A percentile compares a stretch with the other conserved stretches of the same genome.
These are phyloP conservation scores for Ptilodon capucinus DNA, from an alignment of 2,888 invertebrate genomes.

Conservation along the genomic window DNA sequence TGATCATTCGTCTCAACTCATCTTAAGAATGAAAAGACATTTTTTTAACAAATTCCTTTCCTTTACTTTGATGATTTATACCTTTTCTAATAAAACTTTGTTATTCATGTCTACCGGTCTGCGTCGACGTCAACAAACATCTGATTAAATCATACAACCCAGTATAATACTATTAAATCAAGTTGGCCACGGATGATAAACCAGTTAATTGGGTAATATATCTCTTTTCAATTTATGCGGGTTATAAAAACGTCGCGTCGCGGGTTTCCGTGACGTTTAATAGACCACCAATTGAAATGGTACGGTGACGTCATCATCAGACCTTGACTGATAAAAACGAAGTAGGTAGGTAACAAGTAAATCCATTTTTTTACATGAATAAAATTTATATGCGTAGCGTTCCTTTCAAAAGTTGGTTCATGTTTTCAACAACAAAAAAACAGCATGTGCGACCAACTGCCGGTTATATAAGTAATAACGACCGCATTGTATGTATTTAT, in stretches of 20 bases:
- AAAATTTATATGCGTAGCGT: background rate
- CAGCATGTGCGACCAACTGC: background rate
- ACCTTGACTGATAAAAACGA: background rate
- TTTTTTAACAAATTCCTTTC: no score
- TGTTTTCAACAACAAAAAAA: background rate
- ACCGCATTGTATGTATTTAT: background rate
- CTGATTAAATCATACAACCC: slow-evolving; percentile 14
- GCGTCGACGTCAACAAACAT: slow-evolving; percentile 1
- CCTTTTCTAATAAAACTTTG: no score
- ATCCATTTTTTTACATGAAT: background rate
- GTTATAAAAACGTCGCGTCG: slow-evolving; percentile 41
- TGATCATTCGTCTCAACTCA: no score
- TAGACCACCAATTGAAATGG: slow-evolving; percentile 31
- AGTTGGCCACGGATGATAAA: slow-evolving; percentile 35
- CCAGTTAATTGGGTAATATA: slow-evolving; percentile 40
- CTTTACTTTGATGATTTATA: no score
- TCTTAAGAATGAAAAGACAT: no score
- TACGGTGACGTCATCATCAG: slow-evolving; percentile 28
- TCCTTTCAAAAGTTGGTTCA: background rate
- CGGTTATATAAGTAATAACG: background rate
- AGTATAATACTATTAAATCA: slow-evolving; percentile 30
- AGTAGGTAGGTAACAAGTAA: no score
- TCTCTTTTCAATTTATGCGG: slow-evolving; percentile 47
- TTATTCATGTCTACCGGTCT: background rate
- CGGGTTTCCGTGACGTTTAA: slow-evolving; percentile 32